Percentiles rank a stretch among this genome's conserved stretches.
These are phyloP conservation scores for Cyclopterus lumpus DNA, from an alignment of 2,797 vertebrate genomes.

Conservation along the genomic window DNA sequence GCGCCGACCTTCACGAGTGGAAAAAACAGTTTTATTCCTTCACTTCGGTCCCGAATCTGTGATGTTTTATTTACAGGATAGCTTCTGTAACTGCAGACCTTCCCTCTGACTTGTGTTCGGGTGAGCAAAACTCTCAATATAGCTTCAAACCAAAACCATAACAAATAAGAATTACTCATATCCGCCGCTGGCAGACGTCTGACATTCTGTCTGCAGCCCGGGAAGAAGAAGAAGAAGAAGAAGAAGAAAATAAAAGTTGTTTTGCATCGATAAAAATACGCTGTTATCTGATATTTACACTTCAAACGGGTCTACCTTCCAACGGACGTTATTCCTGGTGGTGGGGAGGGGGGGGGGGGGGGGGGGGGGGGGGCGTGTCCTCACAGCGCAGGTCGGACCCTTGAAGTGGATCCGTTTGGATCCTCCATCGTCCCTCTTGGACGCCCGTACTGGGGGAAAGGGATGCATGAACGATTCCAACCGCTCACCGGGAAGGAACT, in stretches of 20 bases:
- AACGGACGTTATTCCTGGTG: slow-evolving; percentile 40
- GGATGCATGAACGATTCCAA: slow-evolving; percentile 1
- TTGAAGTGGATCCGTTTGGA: slow-evolving; percentile 46
- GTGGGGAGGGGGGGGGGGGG: too few relatives aligned
- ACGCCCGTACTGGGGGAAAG: slow-evolving; percentile 7
- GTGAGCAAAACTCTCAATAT: slow-evolving; percentile 38
- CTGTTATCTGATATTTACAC: slow-evolving; percentile 71
- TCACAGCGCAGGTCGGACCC: slow-evolving; percentile 46
- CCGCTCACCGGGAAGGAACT: neutral
- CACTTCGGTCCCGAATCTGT: neutral
- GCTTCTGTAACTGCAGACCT: slow-evolving; percentile 17
- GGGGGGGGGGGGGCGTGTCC: slow-evolving; percentile 24
- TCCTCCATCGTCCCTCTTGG: slow-evolving; percentile 39
- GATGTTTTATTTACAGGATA: slow-evolving; percentile 24
- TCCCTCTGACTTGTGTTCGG: slow-evolving; percentile 29
- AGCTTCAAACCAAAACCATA: slow-evolving; percentile 39
- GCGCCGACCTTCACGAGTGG: too few relatives aligned
- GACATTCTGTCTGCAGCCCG: slow-evolving; percentile 54
- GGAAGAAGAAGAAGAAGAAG: slow-evolving; percentile 21
- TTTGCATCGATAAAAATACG: slow-evolving; percentile 61
- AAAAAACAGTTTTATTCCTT: neutral
- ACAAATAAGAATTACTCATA: slow-evolving; percentile 50
- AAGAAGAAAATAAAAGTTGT: slow-evolving; percentile 56
- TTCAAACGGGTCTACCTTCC: slow-evolving; percentile 66
- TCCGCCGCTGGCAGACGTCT: slow-evolving; percentile 34